A percentile compares a stretch with the other conserved stretches of the same genome.
Evolutionary conservation across 2,113 vertebrate species (phyloP).

Genomic region (Carlito syrichta): DNA sequence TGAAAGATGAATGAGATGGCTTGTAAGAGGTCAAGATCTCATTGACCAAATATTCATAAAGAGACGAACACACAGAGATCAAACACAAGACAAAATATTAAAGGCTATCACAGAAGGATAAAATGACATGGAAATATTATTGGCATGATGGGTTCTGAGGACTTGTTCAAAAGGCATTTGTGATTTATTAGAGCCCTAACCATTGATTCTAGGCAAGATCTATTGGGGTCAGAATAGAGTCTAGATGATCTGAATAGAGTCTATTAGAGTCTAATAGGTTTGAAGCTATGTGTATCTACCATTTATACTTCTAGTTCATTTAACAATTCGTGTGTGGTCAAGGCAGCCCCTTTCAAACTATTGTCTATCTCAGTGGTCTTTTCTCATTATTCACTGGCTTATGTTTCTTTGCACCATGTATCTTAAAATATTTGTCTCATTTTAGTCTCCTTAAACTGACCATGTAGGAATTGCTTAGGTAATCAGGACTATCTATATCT

Average conservation of each 20-base stretch:
- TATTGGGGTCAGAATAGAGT: no score
- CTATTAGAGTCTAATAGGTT: no score
- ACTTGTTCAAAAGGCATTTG: background rate
- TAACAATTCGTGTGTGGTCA: background rate
- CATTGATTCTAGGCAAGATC: background rate
- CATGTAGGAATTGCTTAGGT: background rate
- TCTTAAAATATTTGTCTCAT: slow-evolving; percentile 13
- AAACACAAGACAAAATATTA: background rate
- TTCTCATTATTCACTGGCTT: background rate
- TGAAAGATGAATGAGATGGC: background rate
- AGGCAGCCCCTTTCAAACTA: background rate
- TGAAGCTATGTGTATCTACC: background rate
- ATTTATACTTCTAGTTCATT: background rate
- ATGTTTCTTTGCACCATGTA: background rate
- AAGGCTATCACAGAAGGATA: background rate
- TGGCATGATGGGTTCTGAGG: background rate
- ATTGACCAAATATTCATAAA: background rate
- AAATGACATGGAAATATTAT: background rate
- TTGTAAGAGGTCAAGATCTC: background rate
- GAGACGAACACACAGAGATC: background rate
- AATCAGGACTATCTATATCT: background rate
- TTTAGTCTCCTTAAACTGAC: background rate
- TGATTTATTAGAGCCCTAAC: background rate
- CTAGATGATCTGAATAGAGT: background rate
- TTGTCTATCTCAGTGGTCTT: background rate